Percentiles rank a stretch among this genome's conserved stretches.
These are phyloP conservation scores for Tenthredo distinguenda DNA, from an alignment of 2,888 invertebrate species.

Conservation along the genomic window DNA sequence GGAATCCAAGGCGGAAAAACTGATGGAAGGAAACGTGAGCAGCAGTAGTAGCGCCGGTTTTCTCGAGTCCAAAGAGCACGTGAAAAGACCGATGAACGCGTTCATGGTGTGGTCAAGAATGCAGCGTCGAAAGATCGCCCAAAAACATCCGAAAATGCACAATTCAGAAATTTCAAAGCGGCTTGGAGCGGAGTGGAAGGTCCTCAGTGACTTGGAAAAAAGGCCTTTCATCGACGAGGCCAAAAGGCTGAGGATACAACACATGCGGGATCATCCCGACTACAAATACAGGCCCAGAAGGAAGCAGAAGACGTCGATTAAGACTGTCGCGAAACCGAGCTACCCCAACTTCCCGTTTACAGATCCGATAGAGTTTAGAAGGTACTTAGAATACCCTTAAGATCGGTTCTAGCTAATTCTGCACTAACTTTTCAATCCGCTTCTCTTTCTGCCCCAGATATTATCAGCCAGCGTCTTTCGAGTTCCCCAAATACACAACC, in stretches of 20 bases:
- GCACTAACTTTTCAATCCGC: too few species aligned
- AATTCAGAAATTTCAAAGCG: slow-evolving; percentile 48
- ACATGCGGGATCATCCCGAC: slow-evolving; percentile 49
- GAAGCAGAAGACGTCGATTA: slow-evolving; percentile 24
- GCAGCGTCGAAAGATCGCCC: slow-evolving; percentile 38
- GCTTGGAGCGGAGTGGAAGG: slow-evolving; percentile 42
- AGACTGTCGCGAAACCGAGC: slow-evolving; percentile 7
- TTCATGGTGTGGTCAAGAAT: slow-evolving; percentile 48
- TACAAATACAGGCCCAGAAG: slow-evolving; percentile 45
- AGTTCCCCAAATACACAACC: slow-evolving; percentile 27
- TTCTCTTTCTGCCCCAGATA: not conserved
- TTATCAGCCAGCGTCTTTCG: slow-evolving; percentile 36
- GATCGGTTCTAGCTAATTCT: not conserved
- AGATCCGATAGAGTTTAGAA: slow-evolving; percentile 44
- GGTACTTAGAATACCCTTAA: not conserved
- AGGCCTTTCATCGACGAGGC: slow-evolving; percentile 46
- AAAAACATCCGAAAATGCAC: slow-evolving; percentile 47
- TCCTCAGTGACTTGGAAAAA: slow-evolving; percentile 24
- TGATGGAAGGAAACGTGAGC: not conserved
- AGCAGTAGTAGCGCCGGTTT: not conserved
- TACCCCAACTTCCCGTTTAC: slow-evolving; percentile 26
- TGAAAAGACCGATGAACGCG: slow-evolving; percentile 49
- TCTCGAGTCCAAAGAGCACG: slow-evolving; percentile 4
- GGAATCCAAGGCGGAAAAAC: not conserved
- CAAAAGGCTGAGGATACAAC: slow-evolving; percentile 45